Evolutionary conservation across 2,797 vertebrate species (phyloP), one percentile per base, ranked within the genome.

Genomic region (Premnoplex brunnescens): DNA sequence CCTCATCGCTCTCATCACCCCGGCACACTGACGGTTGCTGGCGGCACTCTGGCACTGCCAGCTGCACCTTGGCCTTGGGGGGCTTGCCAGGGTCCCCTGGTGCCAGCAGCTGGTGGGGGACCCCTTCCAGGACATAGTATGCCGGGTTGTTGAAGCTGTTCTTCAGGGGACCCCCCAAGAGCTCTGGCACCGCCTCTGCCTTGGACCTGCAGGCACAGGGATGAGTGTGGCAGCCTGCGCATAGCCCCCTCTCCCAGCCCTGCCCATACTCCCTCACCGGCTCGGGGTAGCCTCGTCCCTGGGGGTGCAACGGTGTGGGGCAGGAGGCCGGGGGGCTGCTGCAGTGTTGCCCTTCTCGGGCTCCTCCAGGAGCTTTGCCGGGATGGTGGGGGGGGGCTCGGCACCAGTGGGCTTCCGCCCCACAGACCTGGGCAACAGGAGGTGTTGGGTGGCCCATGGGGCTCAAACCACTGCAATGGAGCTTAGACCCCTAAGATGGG

Each of bases 111-210:
- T 99, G 99, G 96, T 99, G 99, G 10, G 99, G 99, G 68, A 99
- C 99, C 2, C 99, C 99, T 91, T 99, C 99, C 69, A 99, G 98
- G 84, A 99, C 99, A 60, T 99, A 99, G 97, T 99, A 99, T 22
- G 99, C 99, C 0, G 99, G 99, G 89, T 99, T 99, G 93, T 99
- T 99, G 98, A 99, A 99, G 98, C 99, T 99, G 98, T 99, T 99
- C 97, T 99, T 99, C 95, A 98, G 95, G 5, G 97, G 94, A 17
- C 97, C 96, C 2, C 97, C 97, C 27, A 99, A 98, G 0, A 95
- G 94, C 7, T 99, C 99, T 3, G 96, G 44, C 19, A 96, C 36
- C 18, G 51, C 91, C 11, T 99, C 99, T 63, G 91, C 98, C 94
- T 98, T 99, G 21, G 97, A 93, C 96, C 99, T 99, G 94, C 0